These are phyloP conservation scores for Megaleporinus macrocephalus DNA, from an alignment of 2,113 vertebrate genomes.

Conservation along the genomic window DNA sequence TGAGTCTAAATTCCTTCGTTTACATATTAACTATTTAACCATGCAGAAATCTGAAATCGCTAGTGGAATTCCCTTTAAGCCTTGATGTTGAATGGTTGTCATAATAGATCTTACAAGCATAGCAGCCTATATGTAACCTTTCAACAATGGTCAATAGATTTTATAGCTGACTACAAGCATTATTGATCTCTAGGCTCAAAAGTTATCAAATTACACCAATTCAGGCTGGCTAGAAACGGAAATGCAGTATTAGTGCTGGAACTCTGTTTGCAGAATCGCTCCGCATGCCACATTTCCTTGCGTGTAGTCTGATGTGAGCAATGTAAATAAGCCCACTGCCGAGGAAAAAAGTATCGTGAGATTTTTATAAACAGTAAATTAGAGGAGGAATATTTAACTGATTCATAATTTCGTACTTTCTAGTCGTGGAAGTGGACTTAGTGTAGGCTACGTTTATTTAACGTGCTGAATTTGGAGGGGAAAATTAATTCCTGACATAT, in stretches of 20 bases:
- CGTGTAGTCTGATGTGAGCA: background rate
- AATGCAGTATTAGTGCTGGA: constrained; percentile 4
- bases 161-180: constrained; percentile 69
- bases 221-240: constrained; percentile 41
- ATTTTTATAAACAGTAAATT: too few relatives aligned
- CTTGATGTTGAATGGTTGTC: too few relatives aligned
- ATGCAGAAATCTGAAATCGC: too few relatives aligned
- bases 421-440: too few relatives aligned
- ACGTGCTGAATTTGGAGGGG: background rate
- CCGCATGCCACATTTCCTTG: too few relatives aligned
- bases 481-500: background rate
- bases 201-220: constrained; percentile 60
- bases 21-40: too few relatives aligned
- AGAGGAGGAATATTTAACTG: too few relatives aligned
- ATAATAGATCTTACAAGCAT: too few relatives aligned
- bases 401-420: too few relatives aligned
- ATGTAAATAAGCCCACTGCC: background rate
- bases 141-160: constrained; percentile 64
- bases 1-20: too few relatives aligned
- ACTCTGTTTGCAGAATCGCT: background rate
- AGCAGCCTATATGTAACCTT: background rate
- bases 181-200: constrained; percentile 62
- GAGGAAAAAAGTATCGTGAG: background rate
- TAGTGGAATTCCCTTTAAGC: too few relatives aligned
- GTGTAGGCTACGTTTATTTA: background rate